Percentiles rank a stretch among this genome's conserved stretches.
These are phyloP conservation scores for Mycalesis mineus DNA, from an alignment of 2,888 invertebrate genomes.

Conservation along the genomic window DNA sequence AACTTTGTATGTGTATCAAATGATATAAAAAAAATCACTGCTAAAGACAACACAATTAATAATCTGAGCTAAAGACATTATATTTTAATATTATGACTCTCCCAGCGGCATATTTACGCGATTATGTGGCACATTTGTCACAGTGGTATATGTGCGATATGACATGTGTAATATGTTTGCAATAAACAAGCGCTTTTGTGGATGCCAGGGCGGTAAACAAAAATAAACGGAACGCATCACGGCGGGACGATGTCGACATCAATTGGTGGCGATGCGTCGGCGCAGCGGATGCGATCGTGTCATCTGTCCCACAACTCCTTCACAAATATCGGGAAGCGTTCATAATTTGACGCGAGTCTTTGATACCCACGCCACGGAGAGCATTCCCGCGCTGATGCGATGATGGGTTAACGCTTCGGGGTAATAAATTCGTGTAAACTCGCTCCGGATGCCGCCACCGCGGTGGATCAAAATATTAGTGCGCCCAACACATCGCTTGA, in stretches of 20 bases:
- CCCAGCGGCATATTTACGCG: not conserved
- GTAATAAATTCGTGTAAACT: conserved; percentile 47
- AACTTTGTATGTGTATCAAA: no score
- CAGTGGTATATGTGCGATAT: not conserved
- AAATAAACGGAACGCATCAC: conserved; percentile 47
- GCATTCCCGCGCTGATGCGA: conserved; percentile 49
- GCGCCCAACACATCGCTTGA: conserved; percentile 36
- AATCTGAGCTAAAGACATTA: not conserved
- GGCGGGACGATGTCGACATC: conserved; percentile 38
- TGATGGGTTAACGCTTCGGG: conserved; percentile 62
- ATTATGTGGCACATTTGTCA: not conserved
- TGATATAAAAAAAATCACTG: not conserved
- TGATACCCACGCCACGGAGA: conserved; percentile 48
- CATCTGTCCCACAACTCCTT: conserved; percentile 66
- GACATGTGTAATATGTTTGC: not conserved
- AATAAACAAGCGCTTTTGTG: conserved; percentile 4
- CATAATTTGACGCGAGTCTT: conserved; percentile 66
- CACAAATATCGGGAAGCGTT: conserved; percentile 70
- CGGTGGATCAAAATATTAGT: conserved; percentile 57
- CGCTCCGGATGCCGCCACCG: conserved; percentile 57
- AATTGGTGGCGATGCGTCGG: conserved; percentile 41
- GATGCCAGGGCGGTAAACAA: conserved; percentile 25
- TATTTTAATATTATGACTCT: conserved; percentile 9
- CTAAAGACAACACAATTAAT: not conserved
- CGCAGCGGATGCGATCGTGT: conserved; percentile 54